Evolutionary conservation across 2,113 vertebrate species (phyloP).

Genomic region (Caloenas nicobarica): DNA sequence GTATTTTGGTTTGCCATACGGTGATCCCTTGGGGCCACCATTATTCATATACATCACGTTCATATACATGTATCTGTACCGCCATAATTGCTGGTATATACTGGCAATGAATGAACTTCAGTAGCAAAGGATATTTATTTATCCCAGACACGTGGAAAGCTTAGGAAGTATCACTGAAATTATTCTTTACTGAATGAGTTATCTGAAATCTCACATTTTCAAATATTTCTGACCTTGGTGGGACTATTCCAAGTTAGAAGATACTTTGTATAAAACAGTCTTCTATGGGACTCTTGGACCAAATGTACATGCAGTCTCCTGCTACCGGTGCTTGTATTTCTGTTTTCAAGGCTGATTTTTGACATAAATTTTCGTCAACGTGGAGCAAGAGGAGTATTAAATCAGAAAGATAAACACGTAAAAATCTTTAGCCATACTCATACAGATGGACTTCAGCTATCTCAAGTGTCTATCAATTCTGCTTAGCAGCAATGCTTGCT

Average conservation of each 20-base stretch:
- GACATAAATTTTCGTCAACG: background rate
- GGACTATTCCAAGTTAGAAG: background rate
- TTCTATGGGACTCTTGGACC: background rate
- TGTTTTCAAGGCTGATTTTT: background rate
- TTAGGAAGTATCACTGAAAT: background rate
- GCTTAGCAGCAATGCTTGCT: slow-evolving; percentile 3
- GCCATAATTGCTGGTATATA: background rate
- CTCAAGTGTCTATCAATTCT: background rate
- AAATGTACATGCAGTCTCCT: background rate
- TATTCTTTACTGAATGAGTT: background rate
- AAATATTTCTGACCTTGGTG: background rate
- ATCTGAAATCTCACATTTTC: background rate
- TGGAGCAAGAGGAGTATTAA: background rate
- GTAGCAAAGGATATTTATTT: background rate
- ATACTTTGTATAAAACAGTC: background rate
- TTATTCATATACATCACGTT: background rate
- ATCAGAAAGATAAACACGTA: background rate
- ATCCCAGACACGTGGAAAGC: background rate
- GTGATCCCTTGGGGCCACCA: background rate
- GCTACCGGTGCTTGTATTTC: background rate
- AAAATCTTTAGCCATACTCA: background rate
- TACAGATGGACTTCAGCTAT: background rate
- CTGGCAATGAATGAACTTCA: background rate
- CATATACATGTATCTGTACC: background rate
- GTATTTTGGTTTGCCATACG: background rate